Evolutionary conservation across 2,113 vertebrate species (phyloP).

Genomic region (Trinectes maculatus): DNA sequence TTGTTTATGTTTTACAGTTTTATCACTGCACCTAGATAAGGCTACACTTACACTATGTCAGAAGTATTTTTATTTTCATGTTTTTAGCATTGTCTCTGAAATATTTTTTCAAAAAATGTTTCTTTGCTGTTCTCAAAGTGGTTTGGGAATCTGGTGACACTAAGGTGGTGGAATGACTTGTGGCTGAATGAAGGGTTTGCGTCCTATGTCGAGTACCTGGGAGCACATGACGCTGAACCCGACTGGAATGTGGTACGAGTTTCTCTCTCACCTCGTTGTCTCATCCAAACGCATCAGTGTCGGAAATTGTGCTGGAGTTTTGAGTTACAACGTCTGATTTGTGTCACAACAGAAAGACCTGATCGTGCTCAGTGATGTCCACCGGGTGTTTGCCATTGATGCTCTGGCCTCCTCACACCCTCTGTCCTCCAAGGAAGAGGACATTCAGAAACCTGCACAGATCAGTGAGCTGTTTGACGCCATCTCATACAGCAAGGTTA

Average conservation of each 20-base stretch:
- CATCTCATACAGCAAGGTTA: conserved; percentile 96
- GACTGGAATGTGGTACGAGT: conserved; percentile 86
- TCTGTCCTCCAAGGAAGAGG: conserved; percentile 82
- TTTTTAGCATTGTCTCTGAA: neutral
- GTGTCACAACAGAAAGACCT: conserved; percentile 86
- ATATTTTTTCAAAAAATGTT: too few species aligned
- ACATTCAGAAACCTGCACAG: conserved; percentile 88
- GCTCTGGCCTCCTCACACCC: conserved; percentile 91
- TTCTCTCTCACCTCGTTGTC: neutral
- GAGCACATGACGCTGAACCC: conserved; percentile 79
- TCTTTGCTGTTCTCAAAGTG: conserved; percentile 80
- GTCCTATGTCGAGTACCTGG: conserved; percentile 92
- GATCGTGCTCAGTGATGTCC: conserved; percentile 86
- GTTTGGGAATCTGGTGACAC: conserved; percentile 95
- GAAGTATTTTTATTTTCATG: neutral
- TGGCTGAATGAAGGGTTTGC: conserved; percentile 98
- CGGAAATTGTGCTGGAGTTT: neutral
- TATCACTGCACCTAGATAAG: too few species aligned
- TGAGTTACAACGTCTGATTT: neutral
- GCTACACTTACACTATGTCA: too few species aligned
- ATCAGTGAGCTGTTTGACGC: conserved; percentile 92
- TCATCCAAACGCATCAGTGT: neutral
- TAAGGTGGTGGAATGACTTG: conserved; percentile 95
- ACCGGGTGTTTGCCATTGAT: conserved; percentile 87
- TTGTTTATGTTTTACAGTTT: too few species aligned